These are phyloP conservation scores for Echiichthys vipera DNA, from an alignment of 2,797 vertebrate species.

Conservation along the genomic window DNA sequence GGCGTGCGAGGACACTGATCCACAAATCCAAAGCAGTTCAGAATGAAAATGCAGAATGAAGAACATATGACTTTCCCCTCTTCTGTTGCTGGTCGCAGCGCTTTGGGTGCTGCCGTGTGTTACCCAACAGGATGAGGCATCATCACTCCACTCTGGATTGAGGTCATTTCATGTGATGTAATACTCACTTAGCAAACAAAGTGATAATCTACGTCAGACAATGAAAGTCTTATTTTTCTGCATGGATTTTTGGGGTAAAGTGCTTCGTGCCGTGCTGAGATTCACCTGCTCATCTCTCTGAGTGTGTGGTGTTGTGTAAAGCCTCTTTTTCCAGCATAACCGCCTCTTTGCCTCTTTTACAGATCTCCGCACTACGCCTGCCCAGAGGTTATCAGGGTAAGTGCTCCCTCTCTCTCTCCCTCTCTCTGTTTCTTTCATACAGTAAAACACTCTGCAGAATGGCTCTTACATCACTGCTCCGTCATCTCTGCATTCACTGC, in stretches of 20 bases:
- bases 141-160: neutral
- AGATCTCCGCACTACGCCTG: slow-evolving; percentile 89
- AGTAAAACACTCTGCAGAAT: slow-evolving; percentile 25
- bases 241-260: neutral
- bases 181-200: neutral
- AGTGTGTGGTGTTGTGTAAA: slow-evolving; percentile 2
- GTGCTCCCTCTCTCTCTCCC: too few species aligned
- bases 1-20: too few species aligned
- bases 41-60: too few species aligned
- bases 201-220: neutral
- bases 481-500: slow-evolving; percentile 13
- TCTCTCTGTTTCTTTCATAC: slow-evolving; percentile 31
- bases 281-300: slow-evolving; percentile 4
- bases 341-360: slow-evolving; percentile 51
- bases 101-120: neutral
- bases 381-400: slow-evolving; percentile 89
- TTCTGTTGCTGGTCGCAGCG: neutral
- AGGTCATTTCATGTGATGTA: slow-evolving; percentile 29
- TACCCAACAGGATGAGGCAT: slow-evolving; percentile 18
- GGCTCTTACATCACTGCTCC: slow-evolving; percentile 46
- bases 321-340: slow-evolving; percentile 22
- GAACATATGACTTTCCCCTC: too few species aligned
- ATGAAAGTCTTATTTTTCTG: neutral
- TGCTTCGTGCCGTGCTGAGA: neutral
- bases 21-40: too few species aligned